Base-by-base conservation (phyloP, 2,113 vertebrate genomes). In the Elephas maximus region DNA sequence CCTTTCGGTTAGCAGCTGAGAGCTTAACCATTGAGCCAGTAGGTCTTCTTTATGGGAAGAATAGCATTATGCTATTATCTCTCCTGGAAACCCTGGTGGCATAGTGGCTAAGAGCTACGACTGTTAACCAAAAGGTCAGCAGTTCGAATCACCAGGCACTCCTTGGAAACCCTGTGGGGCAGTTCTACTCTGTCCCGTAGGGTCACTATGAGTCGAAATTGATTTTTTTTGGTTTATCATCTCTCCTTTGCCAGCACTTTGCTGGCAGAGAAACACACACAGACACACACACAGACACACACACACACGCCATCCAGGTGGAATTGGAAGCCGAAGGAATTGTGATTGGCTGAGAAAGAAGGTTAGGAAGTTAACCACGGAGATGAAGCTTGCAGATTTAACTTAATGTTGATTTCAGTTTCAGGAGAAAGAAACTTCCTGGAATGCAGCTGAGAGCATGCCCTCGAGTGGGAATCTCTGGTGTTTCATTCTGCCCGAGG, bases 351-450 rank as follows among this genome's bases (percentile, higher is more conserved):
- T 28, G 79, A 20, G 45, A 95, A 97, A 91, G 96, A 93, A 97
- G 97, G 93, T 44, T 67, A 20, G 79, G 62, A 88, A 93, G 91
- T 48, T 78, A n/a, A 41, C 83, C 18, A 0, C 18, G 63, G 60
- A 96, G 89, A 84, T 62, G 91, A 87, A 96, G 95, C 94, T 41
- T 45, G 24, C 84, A 93, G 96, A 81, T 97, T 97, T 98, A 97
- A 98, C 98, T 98, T 98, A 96, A 96, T 98, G 97, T 96, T 97
- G 96, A 98, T 98, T 98, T 96, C 97, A 96, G 76, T 97, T 97
- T 98, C 96, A 92, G 96, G 96, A 96, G 3, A 84, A 97, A 94
- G 92, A 97, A 88, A 94, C 89, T 78, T 90, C 87, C 97, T 94
- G 98, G 37, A 37, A 37, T 96, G 97, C 88, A 90, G 93, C 86